Conservation (phyloP, 2,888 invertebrate species). For the Philhelius pedissequus region DNA sequence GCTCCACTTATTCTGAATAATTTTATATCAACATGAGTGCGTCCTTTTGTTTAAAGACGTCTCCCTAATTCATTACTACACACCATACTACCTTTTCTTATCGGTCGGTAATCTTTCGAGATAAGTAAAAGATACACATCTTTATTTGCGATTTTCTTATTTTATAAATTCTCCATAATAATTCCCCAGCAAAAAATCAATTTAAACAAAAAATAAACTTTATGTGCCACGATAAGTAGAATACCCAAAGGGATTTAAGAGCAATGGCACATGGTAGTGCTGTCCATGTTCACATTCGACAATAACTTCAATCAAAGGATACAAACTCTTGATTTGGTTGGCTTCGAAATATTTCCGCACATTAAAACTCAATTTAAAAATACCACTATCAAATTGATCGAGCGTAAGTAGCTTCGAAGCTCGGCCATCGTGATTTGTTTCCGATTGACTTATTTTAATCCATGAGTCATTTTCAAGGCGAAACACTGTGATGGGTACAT, state of each 20-base stretch:
- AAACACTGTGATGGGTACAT: constrained; percentile 84
- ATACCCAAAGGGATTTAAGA: constrained; percentile 88
- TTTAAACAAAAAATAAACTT: constrained; percentile 35
- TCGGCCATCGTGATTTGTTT: constrained; percentile 85
- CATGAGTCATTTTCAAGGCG: constrained; percentile 81
- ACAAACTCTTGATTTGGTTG: constrained; percentile 83
- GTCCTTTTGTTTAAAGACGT: too few relatives aligned
- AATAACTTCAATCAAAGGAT: constrained; percentile 88
- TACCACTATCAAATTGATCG: constrained; percentile 83
- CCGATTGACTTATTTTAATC: constrained; percentile 83
- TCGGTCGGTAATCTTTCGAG: neutral
- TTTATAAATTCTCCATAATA: neutral
- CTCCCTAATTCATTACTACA: neutral
- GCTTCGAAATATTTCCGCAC: constrained; percentile 85
- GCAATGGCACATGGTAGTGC: constrained; percentile 87
- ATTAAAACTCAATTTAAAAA: constrained; percentile 88
- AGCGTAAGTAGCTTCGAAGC: constrained; percentile 82
- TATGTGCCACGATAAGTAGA: constrained; percentile 87
- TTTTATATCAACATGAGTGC: too few relatives aligned
- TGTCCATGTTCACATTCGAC: constrained; percentile 84
- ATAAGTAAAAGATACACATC: neutral
- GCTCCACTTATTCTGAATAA: too few relatives aligned
- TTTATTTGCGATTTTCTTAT: neutral
- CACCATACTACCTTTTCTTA: too few relatives aligned
- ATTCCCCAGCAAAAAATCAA: neutral